These are phyloP conservation scores for Oscheius sp. DNA, from an alignment of 1,140 invertebrate species.

Conservation along the genomic window DNA sequence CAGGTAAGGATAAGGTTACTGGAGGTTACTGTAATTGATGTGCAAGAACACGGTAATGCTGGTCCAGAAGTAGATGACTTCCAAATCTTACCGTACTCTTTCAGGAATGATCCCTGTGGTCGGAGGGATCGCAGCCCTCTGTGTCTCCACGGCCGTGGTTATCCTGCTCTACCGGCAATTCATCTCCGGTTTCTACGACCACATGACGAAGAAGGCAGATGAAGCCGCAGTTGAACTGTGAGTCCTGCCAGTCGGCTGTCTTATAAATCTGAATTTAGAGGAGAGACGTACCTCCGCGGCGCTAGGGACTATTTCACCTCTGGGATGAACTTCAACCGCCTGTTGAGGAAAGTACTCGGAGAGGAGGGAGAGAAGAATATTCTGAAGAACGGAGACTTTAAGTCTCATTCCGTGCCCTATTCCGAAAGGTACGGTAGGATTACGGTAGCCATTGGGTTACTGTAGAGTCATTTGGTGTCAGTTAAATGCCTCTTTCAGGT, in stretches of 20 bases:
- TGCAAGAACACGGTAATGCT: not conserved
- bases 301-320: conserved; percentile 33
- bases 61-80: not conserved
- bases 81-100: not conserved
- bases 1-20: not conserved
- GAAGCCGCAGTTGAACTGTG: conserved; percentile 7
- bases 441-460: not conserved
- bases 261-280: conserved; percentile 18
- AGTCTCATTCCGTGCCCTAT: not conserved
- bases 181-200: not conserved
- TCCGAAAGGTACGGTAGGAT: conserved; percentile 8
- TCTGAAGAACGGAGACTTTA: conserved; percentile 23
- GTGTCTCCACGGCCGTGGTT: not conserved
- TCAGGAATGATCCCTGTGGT: not conserved
- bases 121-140: conserved; percentile 1
- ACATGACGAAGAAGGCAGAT: conserved; percentile 11
- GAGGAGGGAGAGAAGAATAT: conserved; percentile 23
- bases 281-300: conserved; percentile 21
- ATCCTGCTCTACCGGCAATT: conserved; percentile 4
- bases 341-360: conserved; percentile 4
- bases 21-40: not conserved
- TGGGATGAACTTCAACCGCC: conserved; percentile 26
- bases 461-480: not conserved
- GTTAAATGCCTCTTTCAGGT: not conserved
- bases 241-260: conserved; percentile 15